A percentile compares a stretch with the other conserved stretches of the same genome.
Evolutionary conservation across 2,113 vertebrate genomes (phyloP).

Genomic region (Paradoxurus hermaphroditus): DNA sequence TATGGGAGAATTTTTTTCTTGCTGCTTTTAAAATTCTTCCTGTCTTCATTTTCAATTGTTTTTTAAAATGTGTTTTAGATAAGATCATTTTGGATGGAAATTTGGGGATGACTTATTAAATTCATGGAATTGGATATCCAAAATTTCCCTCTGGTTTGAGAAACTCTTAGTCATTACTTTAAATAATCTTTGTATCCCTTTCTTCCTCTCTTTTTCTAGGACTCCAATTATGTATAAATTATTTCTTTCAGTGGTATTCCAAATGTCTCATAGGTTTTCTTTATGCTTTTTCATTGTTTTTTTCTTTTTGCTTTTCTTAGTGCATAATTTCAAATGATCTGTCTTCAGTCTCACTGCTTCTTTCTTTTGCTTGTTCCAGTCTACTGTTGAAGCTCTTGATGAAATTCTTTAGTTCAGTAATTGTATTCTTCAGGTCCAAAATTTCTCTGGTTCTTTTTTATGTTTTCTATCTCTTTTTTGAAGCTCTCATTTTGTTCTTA

Average conservation of each 20-base stretch:
- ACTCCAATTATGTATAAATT: not conserved
- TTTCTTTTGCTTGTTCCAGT: not conserved
- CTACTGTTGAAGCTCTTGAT: not conserved
- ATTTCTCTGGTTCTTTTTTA: not conserved
- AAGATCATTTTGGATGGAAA: not conserved
- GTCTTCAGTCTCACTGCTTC: not conserved
- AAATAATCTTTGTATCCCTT: not conserved
- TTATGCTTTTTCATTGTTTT: not conserved
- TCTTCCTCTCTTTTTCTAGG: not conserved
- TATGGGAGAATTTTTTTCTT: not conserved
- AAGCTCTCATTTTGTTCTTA: not conserved
- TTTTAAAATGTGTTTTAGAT: not conserved
- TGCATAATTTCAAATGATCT: not conserved
- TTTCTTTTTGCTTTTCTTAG: not conserved
- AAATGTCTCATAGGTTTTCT: not conserved
- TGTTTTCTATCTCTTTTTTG: not conserved
- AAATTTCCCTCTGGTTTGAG: not conserved
- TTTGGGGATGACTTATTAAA: not conserved
- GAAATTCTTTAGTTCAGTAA: not conserved
- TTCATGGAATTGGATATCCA: not conserved
- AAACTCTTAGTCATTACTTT: not conserved
- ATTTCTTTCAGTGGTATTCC: not conserved
- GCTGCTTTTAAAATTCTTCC: not conserved
- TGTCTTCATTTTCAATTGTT: not conserved
- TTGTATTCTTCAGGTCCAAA: not conserved